A percentile compares a stretch with the other conserved stretches of the same genome.
phyloP scores from a whole-genome alignment of 2,113 vertebrate species.

The Smithornis capensis region DNA sequence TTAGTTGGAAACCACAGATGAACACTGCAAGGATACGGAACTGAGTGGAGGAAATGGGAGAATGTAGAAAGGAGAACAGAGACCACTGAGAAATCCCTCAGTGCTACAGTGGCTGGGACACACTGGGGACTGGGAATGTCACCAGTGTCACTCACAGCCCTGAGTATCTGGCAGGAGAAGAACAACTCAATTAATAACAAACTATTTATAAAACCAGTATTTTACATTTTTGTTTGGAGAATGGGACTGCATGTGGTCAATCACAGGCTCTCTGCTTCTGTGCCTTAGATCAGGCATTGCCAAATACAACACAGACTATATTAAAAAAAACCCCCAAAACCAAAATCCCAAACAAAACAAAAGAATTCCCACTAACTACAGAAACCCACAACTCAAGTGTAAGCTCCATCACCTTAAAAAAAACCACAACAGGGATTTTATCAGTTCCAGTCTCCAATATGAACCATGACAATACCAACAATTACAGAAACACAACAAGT shows the following conservation, averaged over 20 bases:
- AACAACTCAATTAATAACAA: rapidly evolving
- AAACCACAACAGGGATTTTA: rapidly evolving
- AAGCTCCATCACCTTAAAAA: rapidly evolving
- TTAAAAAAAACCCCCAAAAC: no score
- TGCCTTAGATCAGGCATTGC: neutral
- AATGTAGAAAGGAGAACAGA: neutral
- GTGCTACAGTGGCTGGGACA: neutral
- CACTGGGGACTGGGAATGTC: rapidly evolving
- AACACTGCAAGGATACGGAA: rapidly evolving
- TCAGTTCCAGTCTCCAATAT: no score
- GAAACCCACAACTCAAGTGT: neutral
- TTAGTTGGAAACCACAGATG: neutral
- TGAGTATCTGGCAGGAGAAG: no score
- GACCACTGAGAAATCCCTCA: neutral
- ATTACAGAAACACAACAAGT: neutral
- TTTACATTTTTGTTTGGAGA: neutral
- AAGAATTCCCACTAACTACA: no score
- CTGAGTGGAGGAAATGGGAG: neutral
- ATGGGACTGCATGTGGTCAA: no score
- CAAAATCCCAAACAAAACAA: no score
- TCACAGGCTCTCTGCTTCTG: neutral
- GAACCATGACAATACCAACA: neutral
- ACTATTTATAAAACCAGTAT: rapidly evolving
- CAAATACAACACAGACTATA: rapidly evolving
- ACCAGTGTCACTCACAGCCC: neutral